Base-by-base conservation (phyloP, 2,888 invertebrate species). In the Melanargia galathea region DNA sequence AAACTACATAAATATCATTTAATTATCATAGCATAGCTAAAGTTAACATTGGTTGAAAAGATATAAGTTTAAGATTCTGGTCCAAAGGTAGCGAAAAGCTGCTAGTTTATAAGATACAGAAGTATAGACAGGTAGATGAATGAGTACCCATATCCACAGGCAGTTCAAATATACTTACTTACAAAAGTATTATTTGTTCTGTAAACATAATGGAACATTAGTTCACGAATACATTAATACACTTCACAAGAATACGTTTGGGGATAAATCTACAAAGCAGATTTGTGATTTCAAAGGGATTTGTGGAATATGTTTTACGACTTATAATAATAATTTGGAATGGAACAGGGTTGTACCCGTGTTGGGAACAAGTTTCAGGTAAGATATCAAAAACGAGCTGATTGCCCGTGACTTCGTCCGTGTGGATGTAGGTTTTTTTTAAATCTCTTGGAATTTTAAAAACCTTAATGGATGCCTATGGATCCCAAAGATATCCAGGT, bases 251-350 rank as follows among this genome's bases (percentile, higher is more conserved):
- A 38, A 54, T 38, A 54, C 38, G 40, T 54, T 38, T 38, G 35
- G 54, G 54, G 22, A 33, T 54, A 24, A 54, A 54, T 54, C 38
- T 40, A 38, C 38, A 38, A 54, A 38, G 30, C 51, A 54, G 54
- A 54, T 54, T 54, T 54, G 16, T 20, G 54, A 54, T 54, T 54
- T 54, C 24, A 54, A 54, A 54, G 54, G 38, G 38, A 38, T 54
- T 54, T 35, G n/a, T 35, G 10, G 38, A 40, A 24, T 38, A 40
- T 54, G 38, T 54, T 54, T 22, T 38, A 24, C 24, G 52, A 52
- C 33, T 52, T 48, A 45, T 20, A 20, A 20, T 5, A 5, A 46
- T 22, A 22, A 46, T 46, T 11, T 48, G 48, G 51, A 51, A 30
- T 51, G 30, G 33, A 30, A 51, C 10, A 30, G 51, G 30, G 18